These are phyloP conservation scores for Atta texana DNA, from an alignment of 1,140 invertebrate genomes.

Conservation along the genomic window DNA sequence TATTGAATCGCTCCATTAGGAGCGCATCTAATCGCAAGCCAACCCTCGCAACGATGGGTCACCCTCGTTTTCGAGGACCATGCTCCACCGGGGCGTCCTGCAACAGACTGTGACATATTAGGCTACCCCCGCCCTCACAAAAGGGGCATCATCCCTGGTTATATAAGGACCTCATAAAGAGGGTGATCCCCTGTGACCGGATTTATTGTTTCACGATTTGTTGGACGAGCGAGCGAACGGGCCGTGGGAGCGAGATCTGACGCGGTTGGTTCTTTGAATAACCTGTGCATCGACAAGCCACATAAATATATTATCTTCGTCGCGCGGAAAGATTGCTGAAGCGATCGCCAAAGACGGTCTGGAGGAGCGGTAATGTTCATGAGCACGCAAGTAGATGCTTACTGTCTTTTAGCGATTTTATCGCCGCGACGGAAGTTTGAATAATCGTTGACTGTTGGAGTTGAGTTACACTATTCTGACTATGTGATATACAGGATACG, in stretches of 20 bases:
- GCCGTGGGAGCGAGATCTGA: constrained; percentile 75
- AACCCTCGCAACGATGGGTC: constrained; percentile 60
- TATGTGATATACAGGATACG: background rate
- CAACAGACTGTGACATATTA: constrained; percentile 87
- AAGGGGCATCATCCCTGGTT: constrained; percentile 77
- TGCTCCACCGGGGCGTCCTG: constrained; percentile 78
- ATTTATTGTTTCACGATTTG: constrained; percentile 86
- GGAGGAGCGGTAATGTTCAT: constrained; percentile 47
- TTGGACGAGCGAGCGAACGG: constrained; percentile 77
- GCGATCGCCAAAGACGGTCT: constrained; percentile 42
- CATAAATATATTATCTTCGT: constrained; percentile 51
- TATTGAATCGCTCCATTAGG: constrained; percentile 86
- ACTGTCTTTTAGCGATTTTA: constrained; percentile 50
- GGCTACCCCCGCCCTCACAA: constrained; percentile 79
- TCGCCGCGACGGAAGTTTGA: constrained; percentile 52
- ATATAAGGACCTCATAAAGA: constrained; percentile 80
- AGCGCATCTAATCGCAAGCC: constrained; percentile 72
- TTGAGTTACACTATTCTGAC: constrained; percentile 40
- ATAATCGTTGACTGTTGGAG: constrained; percentile 48
- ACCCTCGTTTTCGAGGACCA: constrained; percentile 63
- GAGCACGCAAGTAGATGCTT: constrained; percentile 58
- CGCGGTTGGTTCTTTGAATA: background rate
- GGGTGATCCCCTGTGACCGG: constrained; percentile 75
- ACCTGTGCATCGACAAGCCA: constrained; percentile 28
- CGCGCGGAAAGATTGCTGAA: constrained; percentile 53